Evolutionary conservation across 2,888 invertebrate genomes (phyloP).

Genomic region (Penaeus monodon): DNA sequence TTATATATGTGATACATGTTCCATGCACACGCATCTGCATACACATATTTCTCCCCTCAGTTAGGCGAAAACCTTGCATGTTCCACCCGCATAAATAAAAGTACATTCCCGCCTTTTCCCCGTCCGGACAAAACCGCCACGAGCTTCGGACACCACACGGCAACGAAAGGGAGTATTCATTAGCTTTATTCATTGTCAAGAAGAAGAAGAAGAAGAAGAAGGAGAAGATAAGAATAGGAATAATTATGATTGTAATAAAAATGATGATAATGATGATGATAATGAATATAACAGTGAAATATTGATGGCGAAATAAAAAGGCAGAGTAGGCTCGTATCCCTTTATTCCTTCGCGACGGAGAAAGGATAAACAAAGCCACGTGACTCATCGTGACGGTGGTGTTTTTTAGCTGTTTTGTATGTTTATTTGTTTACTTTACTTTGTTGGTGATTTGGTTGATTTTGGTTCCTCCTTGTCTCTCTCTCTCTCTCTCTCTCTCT

Average conservation of each 20-base stretch:
- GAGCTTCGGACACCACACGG: neutral
- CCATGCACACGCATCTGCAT: neutral
- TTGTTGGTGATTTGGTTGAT: neutral
- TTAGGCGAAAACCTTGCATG: neutral
- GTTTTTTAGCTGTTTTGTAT: neutral
- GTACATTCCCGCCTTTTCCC: neutral
- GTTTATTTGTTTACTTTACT: neutral
- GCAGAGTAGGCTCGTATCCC: too few relatives aligned
- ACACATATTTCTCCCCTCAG: neutral
- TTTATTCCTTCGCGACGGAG: too few relatives aligned
- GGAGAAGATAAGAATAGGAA: neutral
- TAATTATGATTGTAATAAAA: too few relatives aligned
- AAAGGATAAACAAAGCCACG: too few relatives aligned
- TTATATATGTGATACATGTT: too few relatives aligned
- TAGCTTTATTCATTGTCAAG: neutral
- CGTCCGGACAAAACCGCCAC: neutral
- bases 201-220: neutral
- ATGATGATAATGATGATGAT: too few relatives aligned
- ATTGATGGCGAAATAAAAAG: too few relatives aligned
- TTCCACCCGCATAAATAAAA: neutral
- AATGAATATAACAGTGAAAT: too few relatives aligned
- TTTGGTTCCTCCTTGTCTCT: neutral
- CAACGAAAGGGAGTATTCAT: too few relatives aligned
- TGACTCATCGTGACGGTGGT: neutral
- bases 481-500: slow-evolving; percentile 3